Percentiles rank a stretch among this genome's conserved stretches.
Evolutionary conservation across 2,113 vertebrate species (phyloP).

Genomic region (Caranx melampygus): DNA sequence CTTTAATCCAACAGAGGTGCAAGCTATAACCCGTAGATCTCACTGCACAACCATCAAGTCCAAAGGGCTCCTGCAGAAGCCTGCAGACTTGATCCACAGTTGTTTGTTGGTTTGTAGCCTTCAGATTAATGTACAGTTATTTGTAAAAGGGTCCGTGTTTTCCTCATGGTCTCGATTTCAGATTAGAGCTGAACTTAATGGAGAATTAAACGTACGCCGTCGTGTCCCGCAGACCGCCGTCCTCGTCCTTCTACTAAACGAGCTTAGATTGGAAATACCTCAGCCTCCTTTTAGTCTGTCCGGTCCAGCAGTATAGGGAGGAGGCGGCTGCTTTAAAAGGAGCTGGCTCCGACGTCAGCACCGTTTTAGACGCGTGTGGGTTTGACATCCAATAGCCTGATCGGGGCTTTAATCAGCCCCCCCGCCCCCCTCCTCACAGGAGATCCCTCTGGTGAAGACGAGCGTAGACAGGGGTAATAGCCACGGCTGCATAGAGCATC

Average conservation of each 20-base stretch:
- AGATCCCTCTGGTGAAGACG: constrained; percentile 70
- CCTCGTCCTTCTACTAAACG: background rate
- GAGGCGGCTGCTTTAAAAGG: constrained; percentile 73
- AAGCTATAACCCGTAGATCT: background rate
- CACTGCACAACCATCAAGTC: background rate
- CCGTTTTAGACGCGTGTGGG: constrained; percentile 66
- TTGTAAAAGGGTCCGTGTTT: background rate
- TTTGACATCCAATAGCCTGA: constrained; percentile 70
- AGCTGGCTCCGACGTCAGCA: constrained; percentile 72
- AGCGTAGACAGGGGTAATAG: constrained; percentile 54
- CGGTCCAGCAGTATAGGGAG: background rate
- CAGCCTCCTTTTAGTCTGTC: background rate
- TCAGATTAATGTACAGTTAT: background rate
- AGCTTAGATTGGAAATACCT: constrained; percentile 16
- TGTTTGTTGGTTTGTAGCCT: background rate
- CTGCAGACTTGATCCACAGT: background rate
- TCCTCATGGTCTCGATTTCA: background rate
- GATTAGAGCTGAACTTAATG: background rate
- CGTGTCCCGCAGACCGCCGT: background rate
- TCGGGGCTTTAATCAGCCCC: constrained; percentile 58
- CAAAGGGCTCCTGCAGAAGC: no score
- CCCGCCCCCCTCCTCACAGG: constrained; percentile 63
- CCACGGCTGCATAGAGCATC: constrained; percentile 49
- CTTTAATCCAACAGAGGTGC: background rate
- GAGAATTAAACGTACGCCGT: background rate